These are phyloP conservation scores for Leuciscus idus DNA, from an alignment of 2,113 vertebrate species.

Conservation along the genomic window DNA sequence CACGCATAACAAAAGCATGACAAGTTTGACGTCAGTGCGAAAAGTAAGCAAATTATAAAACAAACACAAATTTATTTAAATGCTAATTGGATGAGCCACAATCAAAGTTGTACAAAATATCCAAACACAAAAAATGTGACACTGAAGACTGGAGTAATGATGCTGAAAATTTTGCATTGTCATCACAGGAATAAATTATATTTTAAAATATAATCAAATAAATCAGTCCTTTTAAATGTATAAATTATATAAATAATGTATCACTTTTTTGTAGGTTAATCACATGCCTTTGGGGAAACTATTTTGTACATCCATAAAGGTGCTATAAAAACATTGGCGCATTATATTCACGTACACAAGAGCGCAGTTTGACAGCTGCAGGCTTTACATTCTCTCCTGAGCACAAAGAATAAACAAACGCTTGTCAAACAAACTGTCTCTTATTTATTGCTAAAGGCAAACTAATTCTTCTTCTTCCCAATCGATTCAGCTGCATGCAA, in stretches of 20 bases:
- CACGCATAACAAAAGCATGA: neutral
- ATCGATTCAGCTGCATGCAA: slow-evolving; percentile 33
- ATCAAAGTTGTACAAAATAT: neutral
- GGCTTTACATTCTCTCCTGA: slow-evolving; percentile 26
- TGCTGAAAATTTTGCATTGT: too few relatives aligned
- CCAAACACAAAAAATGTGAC: neutral
- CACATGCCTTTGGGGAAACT: neutral
- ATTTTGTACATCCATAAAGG: neutral
- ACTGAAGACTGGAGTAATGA: too few relatives aligned
- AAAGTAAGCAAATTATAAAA: neutral
- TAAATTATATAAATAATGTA: too few relatives aligned
- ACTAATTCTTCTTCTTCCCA: slow-evolving; percentile 43
- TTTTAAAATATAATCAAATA: too few relatives aligned
- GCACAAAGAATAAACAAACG: slow-evolving; percentile 33
- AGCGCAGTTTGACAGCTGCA: neutral
- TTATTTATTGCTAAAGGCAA: slow-evolving; percentile 48
- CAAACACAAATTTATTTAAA: neutral
- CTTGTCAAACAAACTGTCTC: slow-evolving; percentile 48
- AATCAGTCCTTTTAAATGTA: too few relatives aligned
- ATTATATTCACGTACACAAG: neutral
- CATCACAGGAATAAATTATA: too few relatives aligned
- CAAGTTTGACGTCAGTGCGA: neutral
- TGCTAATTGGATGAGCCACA: neutral
- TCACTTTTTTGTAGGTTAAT: neutral
- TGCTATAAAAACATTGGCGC: neutral